phyloP scores from a whole-genome alignment of 2,888 invertebrate genomes.

The Macaria liturata region DNA sequence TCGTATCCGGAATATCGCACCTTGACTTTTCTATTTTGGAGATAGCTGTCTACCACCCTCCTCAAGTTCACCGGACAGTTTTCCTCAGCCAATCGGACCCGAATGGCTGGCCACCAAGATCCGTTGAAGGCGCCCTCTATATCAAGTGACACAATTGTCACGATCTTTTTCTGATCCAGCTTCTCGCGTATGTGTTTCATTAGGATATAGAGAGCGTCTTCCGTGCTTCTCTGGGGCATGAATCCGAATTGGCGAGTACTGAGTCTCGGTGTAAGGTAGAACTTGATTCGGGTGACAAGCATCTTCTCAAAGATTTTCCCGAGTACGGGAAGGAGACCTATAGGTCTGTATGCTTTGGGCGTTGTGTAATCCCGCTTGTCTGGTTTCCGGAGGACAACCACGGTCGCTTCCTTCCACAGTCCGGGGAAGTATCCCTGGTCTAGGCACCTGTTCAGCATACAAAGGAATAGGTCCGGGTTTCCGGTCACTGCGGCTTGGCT shows the following conservation, averaged over 20 bases:
- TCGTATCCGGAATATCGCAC: no score
- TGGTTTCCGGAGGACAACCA: no score
- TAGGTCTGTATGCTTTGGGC: no score
- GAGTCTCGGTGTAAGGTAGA: constrained; percentile 20
- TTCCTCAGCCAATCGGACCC: no score
- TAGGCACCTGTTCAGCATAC: constrained; percentile 2
- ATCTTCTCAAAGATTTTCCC: constrained; percentile 26
- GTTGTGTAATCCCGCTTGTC: no score
- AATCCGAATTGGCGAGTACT: constrained; percentile 29
- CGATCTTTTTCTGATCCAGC: constrained; percentile 16
- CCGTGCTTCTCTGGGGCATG: constrained; percentile 30
- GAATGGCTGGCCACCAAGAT: no score
- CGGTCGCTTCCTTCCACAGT: no score
- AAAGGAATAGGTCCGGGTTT: not conserved
- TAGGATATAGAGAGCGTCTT: constrained; percentile 31
- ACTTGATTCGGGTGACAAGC: constrained; percentile 21
- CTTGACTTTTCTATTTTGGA: no score
- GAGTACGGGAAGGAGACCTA: constrained; percentile 11
- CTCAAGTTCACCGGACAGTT: no score
- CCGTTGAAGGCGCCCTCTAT: constrained; percentile 42
- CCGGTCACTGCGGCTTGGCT: not conserved
- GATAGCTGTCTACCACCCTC: no score
- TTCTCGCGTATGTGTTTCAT: constrained; percentile 6
- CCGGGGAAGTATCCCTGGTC: not conserved
- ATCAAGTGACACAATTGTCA: constrained; percentile 29